Evolutionary conservation across 2,888 invertebrate species (phyloP).

Genomic region (Crepidodera aurea): DNA sequence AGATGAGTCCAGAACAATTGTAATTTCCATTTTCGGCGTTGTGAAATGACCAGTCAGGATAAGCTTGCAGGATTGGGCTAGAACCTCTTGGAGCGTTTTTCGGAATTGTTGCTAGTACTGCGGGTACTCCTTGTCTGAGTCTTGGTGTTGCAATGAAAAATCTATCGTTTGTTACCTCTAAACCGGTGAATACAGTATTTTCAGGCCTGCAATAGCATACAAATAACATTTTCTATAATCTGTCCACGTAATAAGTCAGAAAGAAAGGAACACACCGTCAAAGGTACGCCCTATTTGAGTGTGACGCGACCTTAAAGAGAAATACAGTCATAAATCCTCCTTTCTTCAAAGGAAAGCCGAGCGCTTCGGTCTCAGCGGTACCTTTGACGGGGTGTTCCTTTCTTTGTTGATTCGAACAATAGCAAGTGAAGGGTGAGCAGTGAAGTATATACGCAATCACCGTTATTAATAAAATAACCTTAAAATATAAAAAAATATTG

Average conservation of each 20-base stretch:
- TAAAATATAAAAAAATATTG: too few species aligned
- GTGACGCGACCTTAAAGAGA: too few species aligned
- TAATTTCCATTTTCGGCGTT: conserved; percentile 74
- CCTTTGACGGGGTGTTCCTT: neutral
- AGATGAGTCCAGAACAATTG: conserved; percentile 78
- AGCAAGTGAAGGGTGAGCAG: too few species aligned
- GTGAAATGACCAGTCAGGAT: conserved; percentile 71
- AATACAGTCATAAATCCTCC: too few species aligned
- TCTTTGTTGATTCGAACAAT: too few species aligned
- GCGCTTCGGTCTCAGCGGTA: too few species aligned
- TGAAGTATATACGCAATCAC: too few species aligned
- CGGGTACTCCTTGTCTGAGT: conserved; percentile 77
- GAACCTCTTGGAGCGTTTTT: conserved; percentile 71
- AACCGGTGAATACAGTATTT: conserved; percentile 79
- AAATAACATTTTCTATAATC: neutral
- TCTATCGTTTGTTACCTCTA: conserved; percentile 76
- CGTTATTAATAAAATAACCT: too few species aligned
- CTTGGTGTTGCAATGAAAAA: conserved; percentile 79
- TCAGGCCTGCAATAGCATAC: conserved; percentile 66
- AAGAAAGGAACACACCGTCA: too few species aligned
- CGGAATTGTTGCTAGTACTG: conserved; percentile 75
- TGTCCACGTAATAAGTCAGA: too few species aligned
- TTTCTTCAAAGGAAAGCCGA: too few species aligned
- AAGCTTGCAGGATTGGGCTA: conserved; percentile 65
- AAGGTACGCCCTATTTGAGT: too few species aligned